Evolutionary conservation across 2,113 vertebrate genomes (phyloP).

Genomic region (Nyctibius bracteatus): DNA sequence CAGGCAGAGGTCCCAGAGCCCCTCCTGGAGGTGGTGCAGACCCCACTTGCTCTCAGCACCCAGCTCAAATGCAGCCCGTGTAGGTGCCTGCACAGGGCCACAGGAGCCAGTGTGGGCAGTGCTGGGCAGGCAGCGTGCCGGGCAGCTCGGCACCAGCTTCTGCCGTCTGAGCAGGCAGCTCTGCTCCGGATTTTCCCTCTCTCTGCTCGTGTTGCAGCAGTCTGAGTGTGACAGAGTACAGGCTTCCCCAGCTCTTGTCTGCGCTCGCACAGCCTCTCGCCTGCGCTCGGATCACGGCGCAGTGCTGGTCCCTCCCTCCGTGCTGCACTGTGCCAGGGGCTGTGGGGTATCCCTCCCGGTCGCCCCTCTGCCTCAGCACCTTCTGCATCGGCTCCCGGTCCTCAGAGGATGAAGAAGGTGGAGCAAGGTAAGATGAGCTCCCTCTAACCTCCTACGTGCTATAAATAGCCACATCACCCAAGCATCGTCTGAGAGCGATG

Average conservation of each 20-base stretch:
- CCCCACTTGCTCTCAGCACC: not conserved
- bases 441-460: not conserved
- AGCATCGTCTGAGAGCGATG: not conserved
- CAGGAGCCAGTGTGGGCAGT: too few relatives aligned
- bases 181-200: not conserved
- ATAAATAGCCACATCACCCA: not conserved
- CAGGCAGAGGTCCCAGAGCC: not conserved
- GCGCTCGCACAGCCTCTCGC: not conserved
- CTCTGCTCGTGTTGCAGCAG: not conserved
- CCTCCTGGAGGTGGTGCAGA: not conserved
- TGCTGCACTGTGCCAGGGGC: not conserved
- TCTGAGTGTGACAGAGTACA: not conserved
- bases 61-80: fast-evolving
- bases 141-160: fast-evolving
- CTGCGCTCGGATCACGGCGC: not conserved
- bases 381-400: not conserved
- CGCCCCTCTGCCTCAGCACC: not conserved
- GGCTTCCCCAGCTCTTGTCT: not conserved
- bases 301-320: not conserved
- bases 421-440: conserved; percentile 9
- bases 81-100: not conserved
- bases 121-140: not conserved
- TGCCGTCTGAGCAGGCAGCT: not conserved
- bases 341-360: not conserved
- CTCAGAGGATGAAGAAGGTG: conserved; percentile 3